Conservation (phyloP, 2,113 vertebrate species). For the Megaceryle torquata region DNA sequence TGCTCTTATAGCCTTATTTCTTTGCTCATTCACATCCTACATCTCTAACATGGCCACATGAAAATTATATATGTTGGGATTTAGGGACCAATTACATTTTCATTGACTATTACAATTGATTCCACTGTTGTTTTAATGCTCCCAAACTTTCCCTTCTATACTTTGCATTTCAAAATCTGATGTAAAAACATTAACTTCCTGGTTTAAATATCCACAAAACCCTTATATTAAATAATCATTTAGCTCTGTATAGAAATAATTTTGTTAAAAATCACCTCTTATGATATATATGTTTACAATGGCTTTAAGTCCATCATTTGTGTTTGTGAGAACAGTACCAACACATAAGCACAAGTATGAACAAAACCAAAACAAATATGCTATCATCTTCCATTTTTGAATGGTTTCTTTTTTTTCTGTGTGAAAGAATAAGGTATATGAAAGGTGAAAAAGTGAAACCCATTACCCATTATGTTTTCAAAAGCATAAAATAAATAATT, state of each 20-base stretch:
- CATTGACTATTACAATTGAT: neutral
- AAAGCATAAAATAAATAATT: conserved; percentile 39
- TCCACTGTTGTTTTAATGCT: neutral
- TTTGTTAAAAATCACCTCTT: neutral
- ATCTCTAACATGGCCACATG: neutral
- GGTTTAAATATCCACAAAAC: neutral
- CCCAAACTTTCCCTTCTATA: neutral
- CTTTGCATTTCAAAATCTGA: neutral
- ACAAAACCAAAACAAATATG: neutral
- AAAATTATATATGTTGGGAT: neutral
- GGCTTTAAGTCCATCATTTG: neutral
- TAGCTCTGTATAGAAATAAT: neutral
- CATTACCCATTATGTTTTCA: conserved; percentile 9
- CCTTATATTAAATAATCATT: neutral
- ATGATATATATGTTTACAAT: neutral
- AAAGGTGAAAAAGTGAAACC: conserved; percentile 4
- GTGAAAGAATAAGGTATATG: neutral
- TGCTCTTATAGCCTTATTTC: neutral
- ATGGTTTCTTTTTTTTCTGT: neutral
- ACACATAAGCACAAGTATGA: neutral
- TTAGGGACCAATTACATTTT: conserved; percentile 5
- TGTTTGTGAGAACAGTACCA: neutral
- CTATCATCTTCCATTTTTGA: neutral
- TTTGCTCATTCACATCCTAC: neutral
- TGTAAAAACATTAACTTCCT: neutral